Evolutionary conservation across 1,140 invertebrate genomes (phyloP).

Genomic region (Colletes latitarsis): DNA sequence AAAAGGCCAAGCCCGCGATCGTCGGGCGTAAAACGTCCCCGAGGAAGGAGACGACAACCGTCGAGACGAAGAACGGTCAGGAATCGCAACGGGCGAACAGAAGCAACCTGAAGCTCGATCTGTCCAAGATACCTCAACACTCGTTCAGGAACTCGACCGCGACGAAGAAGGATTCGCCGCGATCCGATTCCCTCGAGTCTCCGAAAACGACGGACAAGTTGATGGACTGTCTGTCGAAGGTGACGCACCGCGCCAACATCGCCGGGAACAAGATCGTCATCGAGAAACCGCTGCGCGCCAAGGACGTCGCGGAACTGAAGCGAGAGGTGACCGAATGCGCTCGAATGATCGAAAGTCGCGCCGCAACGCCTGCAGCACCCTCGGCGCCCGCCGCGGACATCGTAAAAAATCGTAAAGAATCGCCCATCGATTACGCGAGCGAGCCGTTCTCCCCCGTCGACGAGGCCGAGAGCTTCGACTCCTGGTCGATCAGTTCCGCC

Average conservation of each 20-base stretch:
- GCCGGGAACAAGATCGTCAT: slow-evolving; percentile 69
- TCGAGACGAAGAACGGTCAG: not conserved
- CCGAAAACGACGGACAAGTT: slow-evolving; percentile 45
- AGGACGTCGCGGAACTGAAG: slow-evolving; percentile 64
- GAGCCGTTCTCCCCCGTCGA: slow-evolving; percentile 83
- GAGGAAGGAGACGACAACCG: not conserved
- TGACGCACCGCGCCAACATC: slow-evolving; percentile 68
- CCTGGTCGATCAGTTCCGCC: slow-evolving; percentile 86
- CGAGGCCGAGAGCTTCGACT: slow-evolving; percentile 85
- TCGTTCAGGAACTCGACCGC: slow-evolving; percentile 67
- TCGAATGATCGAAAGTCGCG: slow-evolving; percentile 39
- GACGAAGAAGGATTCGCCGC: slow-evolving; percentile 66
- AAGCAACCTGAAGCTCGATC: slow-evolving; percentile 85
- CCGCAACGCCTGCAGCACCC: not conserved
- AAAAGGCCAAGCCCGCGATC: not conserved
- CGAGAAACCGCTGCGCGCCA: slow-evolving; percentile 64
- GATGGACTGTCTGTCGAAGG: slow-evolving; percentile 61
- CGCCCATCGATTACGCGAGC: slow-evolving; percentile 42
- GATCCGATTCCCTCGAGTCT: slow-evolving; percentile 52
- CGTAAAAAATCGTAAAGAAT: not conserved
- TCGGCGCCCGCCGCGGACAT: not conserved
- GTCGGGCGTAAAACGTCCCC: not conserved
- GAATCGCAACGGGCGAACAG: slow-evolving; percentile 59
- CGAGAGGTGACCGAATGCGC: slow-evolving; percentile 49
- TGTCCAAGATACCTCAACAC: slow-evolving; percentile 83